phyloP scores from a whole-genome alignment of 2,797 vertebrate genomes.

The Lutjanus argentimaculatus region DNA sequence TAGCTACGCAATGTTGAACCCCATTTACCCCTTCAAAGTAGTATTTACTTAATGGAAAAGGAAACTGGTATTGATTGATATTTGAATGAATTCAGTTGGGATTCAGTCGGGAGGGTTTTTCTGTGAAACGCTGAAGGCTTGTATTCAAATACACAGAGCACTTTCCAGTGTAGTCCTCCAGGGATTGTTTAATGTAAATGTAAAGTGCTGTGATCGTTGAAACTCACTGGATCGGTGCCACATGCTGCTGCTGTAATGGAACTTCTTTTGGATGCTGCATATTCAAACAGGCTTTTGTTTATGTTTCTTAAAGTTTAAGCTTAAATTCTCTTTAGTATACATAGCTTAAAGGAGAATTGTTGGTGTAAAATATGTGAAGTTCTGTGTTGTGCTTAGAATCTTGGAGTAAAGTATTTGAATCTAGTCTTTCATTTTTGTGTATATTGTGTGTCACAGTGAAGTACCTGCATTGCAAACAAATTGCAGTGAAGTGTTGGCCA shows the following conservation, averaged over 20 bases:
- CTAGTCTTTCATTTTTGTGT: neutral
- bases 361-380: neutral
- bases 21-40: conserved; percentile 4
- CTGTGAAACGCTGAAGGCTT: conserved; percentile 26
- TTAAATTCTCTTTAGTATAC: neutral
- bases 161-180: conserved; percentile 28
- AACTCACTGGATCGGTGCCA: conserved; percentile 18
- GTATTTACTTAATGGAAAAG: conserved; percentile 46
- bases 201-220: conserved; percentile 41
- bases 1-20: neutral
- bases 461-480: conserved; percentile 5
- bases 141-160: conserved; percentile 37
- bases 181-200: conserved; percentile 51
- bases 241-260: conserved; percentile 14
- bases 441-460: neutral
- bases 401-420: neutral
- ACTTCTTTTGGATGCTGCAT: neutral
- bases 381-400: neutral
- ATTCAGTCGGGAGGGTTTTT: conserved; percentile 37
- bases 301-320: neutral
- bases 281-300: neutral
- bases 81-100: conserved; percentile 37
- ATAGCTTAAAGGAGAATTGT: neutral
- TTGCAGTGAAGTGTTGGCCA: neutral
- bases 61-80: conserved; percentile 42